Evolutionary conservation across 2,888 invertebrate species (phyloP), one percentile per base, ranked within the genome.

Genomic region (Tetramorium bicarinatum): DNA sequence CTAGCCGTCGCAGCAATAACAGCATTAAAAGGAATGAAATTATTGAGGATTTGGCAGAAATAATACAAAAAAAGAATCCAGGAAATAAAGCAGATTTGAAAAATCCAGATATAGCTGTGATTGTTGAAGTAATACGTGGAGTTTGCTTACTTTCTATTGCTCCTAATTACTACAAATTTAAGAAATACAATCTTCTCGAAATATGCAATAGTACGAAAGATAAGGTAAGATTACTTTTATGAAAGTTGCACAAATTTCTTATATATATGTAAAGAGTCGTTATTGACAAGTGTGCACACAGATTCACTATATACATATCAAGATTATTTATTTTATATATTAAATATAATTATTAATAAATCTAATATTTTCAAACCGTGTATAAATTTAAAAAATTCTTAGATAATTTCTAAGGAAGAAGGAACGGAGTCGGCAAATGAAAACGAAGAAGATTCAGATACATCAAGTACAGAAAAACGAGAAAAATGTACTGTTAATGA

Each of bases 181-280:
- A 97, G 91, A 99, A 98, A 94, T 99, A 98, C 95, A 99, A 99
- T 95, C 95, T 99, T 84, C 94, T 97, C 85, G 97, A 98, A 94
- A 90, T 95, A 82, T 94, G 93, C 83, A 92, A 92, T 77, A 76
- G 88, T 61, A 91, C 86, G 25, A 88, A 90, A 47, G 82, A 38
- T 47, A 82, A 80, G 72, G 79, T 80, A 56, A 69, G 4, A 67
- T 4, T 54, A 61, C 71, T 59, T 18, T 47, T 56, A 52, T 29
- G 13, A 41, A 21, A 49, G 15, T 34, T 21, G 0, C 2, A 0
- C 21, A 34, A 67, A 44, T 38, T 41, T 11, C 6, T 15, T 47
- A 47, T 15, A 0, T 15, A 11, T 3, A 0, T 38, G 13, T 38
- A 38, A 1, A 8, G 1, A 52, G 7, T 29, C 11, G 6, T 9